Percentiles rank a stretch among this genome's conserved stretches.
phyloP scores from a whole-genome alignment of 2,888 invertebrate species.

The Aleiodes alternator region DNA sequence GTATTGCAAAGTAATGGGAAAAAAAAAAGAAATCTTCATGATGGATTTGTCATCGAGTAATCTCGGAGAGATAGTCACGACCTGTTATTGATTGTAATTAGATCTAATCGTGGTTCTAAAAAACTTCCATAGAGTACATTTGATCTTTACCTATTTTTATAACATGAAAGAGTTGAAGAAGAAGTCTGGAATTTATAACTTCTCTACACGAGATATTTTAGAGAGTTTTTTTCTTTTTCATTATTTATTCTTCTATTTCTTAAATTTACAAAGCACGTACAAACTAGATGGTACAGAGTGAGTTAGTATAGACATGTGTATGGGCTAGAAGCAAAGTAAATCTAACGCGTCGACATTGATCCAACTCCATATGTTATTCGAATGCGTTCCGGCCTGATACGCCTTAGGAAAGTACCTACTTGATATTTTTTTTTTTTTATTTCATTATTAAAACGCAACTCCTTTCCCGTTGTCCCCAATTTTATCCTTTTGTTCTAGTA shows the following conservation, averaged over 20 bases:
- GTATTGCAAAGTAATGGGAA: neutral
- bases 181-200: neutral
- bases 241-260: neutral
- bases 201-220: conserved; percentile 11
- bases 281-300: conserved; percentile 10
- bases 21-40: neutral
- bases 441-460: conserved; percentile 40
- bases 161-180: conserved; percentile 1
- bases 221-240: conserved; percentile 7
- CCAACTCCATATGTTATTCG: conserved; percentile 37
- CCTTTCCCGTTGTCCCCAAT: conserved; percentile 21
- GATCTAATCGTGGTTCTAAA: neutral
- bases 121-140: neutral
- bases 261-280: conserved; percentile 26
- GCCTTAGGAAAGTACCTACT: conserved; percentile 37
- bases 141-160: conserved; percentile 7
- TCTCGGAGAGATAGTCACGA: neutral
- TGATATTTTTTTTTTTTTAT: conserved; percentile 46
- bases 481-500: neutral
- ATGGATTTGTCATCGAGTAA: conserved; percentile 15
- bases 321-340: conserved; percentile 20
- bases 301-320: conserved; percentile 29
- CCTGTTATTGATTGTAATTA: conserved; percentile 8
- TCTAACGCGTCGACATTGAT: conserved; percentile 38
- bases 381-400: conserved; percentile 68